phyloP scores from a whole-genome alignment of 2,113 vertebrate genomes.

The Paratilapia polleni region DNA sequence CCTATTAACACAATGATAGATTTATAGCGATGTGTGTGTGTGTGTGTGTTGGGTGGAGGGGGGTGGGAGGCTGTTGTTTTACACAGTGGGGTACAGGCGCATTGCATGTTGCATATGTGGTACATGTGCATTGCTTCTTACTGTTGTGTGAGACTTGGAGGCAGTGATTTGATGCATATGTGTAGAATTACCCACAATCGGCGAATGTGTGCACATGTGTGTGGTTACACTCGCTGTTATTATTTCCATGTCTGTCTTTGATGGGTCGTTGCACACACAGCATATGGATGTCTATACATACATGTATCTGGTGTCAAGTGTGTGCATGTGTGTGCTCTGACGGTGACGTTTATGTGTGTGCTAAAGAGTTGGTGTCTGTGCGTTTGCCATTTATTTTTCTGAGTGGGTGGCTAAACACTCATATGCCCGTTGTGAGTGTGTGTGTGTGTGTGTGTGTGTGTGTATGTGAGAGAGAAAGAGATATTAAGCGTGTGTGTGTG shows the following conservation, averaged over 20 bases:
- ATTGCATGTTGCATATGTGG: slow-evolving; percentile 60
- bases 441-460: neutral
- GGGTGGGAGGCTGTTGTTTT: slow-evolving; percentile 24
- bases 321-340: slow-evolving; percentile 24
- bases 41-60: slow-evolving; percentile 1
- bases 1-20: slow-evolving; percentile 69
- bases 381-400: slow-evolving; percentile 73
- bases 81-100: slow-evolving; percentile 42
- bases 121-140: slow-evolving; percentile 58
- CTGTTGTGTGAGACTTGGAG: slow-evolving; percentile 45
- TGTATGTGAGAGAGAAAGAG: neutral
- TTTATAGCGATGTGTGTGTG: slow-evolving; percentile 23
- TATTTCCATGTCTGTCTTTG: slow-evolving; percentile 75
- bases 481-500: slow-evolving; percentile 17
- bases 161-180: slow-evolving; percentile 74
- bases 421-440: slow-evolving; percentile 67
- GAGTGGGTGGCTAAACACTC: slow-evolving; percentile 76
- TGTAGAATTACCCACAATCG: slow-evolving; percentile 68
- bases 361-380: slow-evolving; percentile 46
- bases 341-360: slow-evolving; percentile 21
- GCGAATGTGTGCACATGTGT: slow-evolving; percentile 34
- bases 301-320: slow-evolving; percentile 70
- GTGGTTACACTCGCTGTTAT: slow-evolving; percentile 73
- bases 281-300: slow-evolving; percentile 68
- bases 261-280: slow-evolving; percentile 72